A percentile compares a stretch with the other conserved stretches of the same genome.
Evolutionary conservation across 2,797 vertebrate genomes (phyloP).

Genomic region (Chelidonichthys spinosus): DNA sequence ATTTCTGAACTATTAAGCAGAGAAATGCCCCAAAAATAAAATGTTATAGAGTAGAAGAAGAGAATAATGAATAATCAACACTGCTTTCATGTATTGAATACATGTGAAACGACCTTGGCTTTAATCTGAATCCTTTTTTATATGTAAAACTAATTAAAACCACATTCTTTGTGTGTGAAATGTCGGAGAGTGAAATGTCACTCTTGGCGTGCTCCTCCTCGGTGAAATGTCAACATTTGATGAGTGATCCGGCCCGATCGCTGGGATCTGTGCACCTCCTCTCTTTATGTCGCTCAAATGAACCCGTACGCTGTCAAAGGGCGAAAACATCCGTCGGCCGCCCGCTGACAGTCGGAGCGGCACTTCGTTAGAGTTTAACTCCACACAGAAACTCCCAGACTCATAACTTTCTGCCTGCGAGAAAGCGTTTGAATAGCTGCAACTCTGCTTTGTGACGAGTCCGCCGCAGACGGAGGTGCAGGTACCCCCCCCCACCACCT

Average conservation of each 20-base stretch:
- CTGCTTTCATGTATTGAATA: background rate
- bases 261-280: conserved; percentile 25
- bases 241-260: conserved; percentile 38
- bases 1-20: background rate
- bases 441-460: conserved; percentile 57
- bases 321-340: conserved; percentile 47
- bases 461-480: conserved; percentile 62
- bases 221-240: conserved; percentile 57
- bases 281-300: conserved; percentile 3
- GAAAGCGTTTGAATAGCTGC: conserved; percentile 48
- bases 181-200: conserved; percentile 52
- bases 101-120: background rate
- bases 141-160: conserved; percentile 24
- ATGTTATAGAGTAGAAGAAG: background rate
- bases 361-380: conserved; percentile 47
- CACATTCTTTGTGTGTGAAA: conserved; percentile 20
- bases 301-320: conserved; percentile 50
- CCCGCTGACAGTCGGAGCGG: conserved; percentile 31
- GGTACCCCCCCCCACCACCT: conserved; percentile 50
- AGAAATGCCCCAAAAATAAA: background rate
- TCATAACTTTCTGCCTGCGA: conserved; percentile 44
- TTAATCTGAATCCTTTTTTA: conserved; percentile 2
- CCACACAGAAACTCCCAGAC: conserved; percentile 41
- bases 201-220: conserved; percentile 25
- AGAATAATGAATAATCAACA: conserved; percentile 33